Base-by-base conservation (phyloP, 2,888 invertebrate species). In the Orthosia gracilis region DNA sequence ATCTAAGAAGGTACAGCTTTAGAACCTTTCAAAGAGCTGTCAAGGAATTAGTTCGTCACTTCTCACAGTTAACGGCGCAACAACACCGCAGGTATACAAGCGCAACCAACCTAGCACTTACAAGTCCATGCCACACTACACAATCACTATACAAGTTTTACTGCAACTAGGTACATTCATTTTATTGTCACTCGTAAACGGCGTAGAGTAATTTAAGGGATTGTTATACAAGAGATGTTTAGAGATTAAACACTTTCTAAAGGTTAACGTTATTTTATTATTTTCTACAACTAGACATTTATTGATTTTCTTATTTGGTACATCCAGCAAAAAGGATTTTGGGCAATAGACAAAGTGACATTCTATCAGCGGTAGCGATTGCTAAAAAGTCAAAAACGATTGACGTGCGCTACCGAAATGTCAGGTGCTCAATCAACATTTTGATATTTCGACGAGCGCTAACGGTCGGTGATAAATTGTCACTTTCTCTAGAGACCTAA, bases 121-220 rank as follows among this genome's bases (percentile, higher is more conserved):
- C 64, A 67, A 65, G 75, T 66, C 61, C 65, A 59, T 47, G 26
- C 47, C 40, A 73, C 64, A 75, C 59, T 73, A 73, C 68, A 84
- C 80, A 80, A 82, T 78, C 73, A 74, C 63, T 64, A 55, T 76
- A 80, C 72, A 70, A 74, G 69, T 81, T 84, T 80, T 64, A 81
- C 64, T 64, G 61, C 76, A 72, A 76, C 69, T 72, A 40, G 40
- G 40, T 40, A 73, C 76, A 76, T 81, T 76, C 66, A 85, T 86
- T 85, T 85, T 85, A 85, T 76, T 85, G 77, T 86, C 77, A 75
- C 75, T 85, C 85, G 83, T 85, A 85, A 86, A 85, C 68, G 66
- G 67, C 64, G 70, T 80, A 79, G 70, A 62, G 75, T 82, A 76
- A 82, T 78, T 76, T 82, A 76, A 86, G 67, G 64, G 17, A 68